phyloP scores from a whole-genome alignment of 2,888 invertebrate species.

The Ctena decussata region DNA sequence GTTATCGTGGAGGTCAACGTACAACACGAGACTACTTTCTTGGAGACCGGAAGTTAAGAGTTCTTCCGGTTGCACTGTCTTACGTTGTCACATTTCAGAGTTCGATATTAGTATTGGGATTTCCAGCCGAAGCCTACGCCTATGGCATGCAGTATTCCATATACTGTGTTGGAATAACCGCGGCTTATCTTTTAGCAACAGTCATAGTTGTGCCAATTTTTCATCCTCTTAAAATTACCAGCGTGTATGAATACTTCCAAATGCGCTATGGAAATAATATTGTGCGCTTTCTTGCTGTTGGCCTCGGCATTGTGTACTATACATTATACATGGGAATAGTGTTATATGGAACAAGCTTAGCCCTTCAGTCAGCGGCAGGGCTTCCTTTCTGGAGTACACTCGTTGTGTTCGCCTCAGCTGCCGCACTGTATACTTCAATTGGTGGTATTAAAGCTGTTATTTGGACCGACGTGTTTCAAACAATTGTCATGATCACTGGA shows the following conservation, averaged over 20 bases:
- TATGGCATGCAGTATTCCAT: conserved; percentile 40
- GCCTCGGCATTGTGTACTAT: conserved; percentile 33
- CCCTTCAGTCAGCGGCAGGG: conserved; percentile 27
- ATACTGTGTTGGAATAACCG: conserved; percentile 23
- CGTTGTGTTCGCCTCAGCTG: conserved; percentile 22
- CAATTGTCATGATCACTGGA: conserved; percentile 29
- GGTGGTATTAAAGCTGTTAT: conserved; percentile 48
- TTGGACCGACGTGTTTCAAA: conserved; percentile 51
- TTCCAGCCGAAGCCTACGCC: conserved; percentile 44
- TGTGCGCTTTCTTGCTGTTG: conserved; percentile 35
- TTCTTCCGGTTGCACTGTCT: conserved; percentile 39
- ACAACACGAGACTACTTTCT: conserved; percentile 42
- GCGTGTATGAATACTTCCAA: conserved; percentile 41
- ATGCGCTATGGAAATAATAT: conserved; percentile 24
- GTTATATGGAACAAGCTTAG: conserved; percentile 34
- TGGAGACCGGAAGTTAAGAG: conserved; percentile 29
- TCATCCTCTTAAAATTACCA: conserved; percentile 41
- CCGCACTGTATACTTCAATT: conserved; percentile 40
- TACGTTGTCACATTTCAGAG: conserved; percentile 50
- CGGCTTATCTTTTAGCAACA: conserved; percentile 26
- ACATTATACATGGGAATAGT: conserved; percentile 48
- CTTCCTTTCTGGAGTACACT: conserved; percentile 38
- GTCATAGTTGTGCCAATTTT: conserved; percentile 42
- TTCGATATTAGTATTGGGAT: conserved; percentile 35
- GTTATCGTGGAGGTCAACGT: conserved; percentile 7